Evolutionary conservation across 2,797 vertebrate species (phyloP).

Genomic region (Helostoma temminkii): DNA sequence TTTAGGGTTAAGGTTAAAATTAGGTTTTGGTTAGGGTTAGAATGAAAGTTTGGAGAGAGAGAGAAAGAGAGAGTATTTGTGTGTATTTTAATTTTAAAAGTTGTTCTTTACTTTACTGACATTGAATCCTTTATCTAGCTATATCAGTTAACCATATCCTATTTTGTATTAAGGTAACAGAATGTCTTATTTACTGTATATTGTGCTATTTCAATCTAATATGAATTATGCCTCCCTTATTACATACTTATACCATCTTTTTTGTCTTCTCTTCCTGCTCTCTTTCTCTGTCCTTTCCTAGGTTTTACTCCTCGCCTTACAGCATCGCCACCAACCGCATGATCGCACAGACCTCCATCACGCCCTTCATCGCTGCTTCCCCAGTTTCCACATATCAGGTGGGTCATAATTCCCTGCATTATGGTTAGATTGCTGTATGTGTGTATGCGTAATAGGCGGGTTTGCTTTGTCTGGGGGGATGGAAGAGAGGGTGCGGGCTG

Average conservation of each 20-base stretch:
- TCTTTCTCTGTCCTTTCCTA: slow-evolving; percentile 70
- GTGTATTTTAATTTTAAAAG: not conserved
- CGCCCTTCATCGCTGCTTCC: slow-evolving; percentile 98
- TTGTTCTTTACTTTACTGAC: slow-evolving; percentile 12
- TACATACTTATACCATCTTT: not conserved
- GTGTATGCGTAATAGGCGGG: slow-evolving; percentile 32
- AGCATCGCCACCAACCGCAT: slow-evolving; percentile 98
- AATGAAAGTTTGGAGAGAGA: too few relatives aligned
- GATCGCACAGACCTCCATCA: slow-evolving; percentile 99
- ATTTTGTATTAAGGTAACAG: not conserved
- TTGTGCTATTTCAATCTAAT: not conserved
- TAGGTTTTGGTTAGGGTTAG: too few relatives aligned
- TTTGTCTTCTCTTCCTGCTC: not conserved
- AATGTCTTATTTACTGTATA: not conserved
- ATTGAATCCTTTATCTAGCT: not conserved
- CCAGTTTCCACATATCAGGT: slow-evolving; percentile 99
- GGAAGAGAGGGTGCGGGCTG: slow-evolving; percentile 47
- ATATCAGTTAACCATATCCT: not conserved
- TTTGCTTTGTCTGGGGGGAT: slow-evolving; percentile 44
- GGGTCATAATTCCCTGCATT: slow-evolving; percentile 61
- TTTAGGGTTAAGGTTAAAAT: too few relatives aligned
- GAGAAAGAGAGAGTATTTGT: too few relatives aligned
- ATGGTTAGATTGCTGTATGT: slow-evolving; percentile 39
- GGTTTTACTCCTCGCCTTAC: slow-evolving; percentile 99
- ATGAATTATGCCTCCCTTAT: slow-evolving; percentile 23